These are phyloP conservation scores for Drosophila pseudoobscura DNA, from an alignment of 1,140 invertebrate genomes.

Conservation along the genomic window DNA sequence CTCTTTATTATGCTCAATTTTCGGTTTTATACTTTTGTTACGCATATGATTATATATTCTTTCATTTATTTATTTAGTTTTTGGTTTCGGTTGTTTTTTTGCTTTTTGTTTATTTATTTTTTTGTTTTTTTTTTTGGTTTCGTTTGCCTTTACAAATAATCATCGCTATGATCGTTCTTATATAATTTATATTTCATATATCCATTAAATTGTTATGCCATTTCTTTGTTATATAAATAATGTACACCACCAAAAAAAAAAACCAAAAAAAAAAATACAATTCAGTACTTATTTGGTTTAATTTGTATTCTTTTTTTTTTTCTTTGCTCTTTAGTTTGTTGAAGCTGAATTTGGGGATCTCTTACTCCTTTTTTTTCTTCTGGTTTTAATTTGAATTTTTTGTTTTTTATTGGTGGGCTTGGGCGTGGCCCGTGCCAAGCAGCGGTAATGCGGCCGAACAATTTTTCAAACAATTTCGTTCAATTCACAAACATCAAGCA, in stretches of 20 bases:
- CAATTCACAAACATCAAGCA: no score
- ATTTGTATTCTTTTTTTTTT: slow-evolving; percentile 28
- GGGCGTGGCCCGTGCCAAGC: slow-evolving; percentile 60
- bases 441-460: slow-evolving; percentile 37
- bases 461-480: slow-evolving; percentile 35
- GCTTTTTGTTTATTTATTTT: slow-evolving; percentile 15
- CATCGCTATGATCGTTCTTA: slow-evolving; percentile 60
- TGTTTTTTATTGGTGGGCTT: slow-evolving; percentile 52
- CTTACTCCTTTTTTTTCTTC: slow-evolving; percentile 13
- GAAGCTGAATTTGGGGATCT: slow-evolving; percentile 30
- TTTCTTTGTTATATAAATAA: slow-evolving; percentile 67
- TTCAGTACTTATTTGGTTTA: slow-evolving; percentile 49
- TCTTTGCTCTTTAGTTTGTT: slow-evolving; percentile 20
- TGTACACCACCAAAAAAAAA: slow-evolving; percentile 69
- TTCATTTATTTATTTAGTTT: slow-evolving; percentile 50
- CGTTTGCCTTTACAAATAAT: slow-evolving; percentile 68
- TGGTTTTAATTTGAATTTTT: slow-evolving; percentile 6
- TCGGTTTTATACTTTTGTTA: slow-evolving; percentile 68
- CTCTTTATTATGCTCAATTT: slow-evolving; percentile 72
- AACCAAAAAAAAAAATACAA: slow-evolving; percentile 20
- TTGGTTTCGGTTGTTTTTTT: slow-evolving; percentile 27
- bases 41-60: slow-evolving; percentile 74
- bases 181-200: slow-evolving; percentile 70
- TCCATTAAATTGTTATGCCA: slow-evolving; percentile 59
- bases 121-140: slow-evolving; percentile 36